Base-by-base conservation (phyloP, 2,888 invertebrate genomes). In the Flexamia atlantica region DNA sequence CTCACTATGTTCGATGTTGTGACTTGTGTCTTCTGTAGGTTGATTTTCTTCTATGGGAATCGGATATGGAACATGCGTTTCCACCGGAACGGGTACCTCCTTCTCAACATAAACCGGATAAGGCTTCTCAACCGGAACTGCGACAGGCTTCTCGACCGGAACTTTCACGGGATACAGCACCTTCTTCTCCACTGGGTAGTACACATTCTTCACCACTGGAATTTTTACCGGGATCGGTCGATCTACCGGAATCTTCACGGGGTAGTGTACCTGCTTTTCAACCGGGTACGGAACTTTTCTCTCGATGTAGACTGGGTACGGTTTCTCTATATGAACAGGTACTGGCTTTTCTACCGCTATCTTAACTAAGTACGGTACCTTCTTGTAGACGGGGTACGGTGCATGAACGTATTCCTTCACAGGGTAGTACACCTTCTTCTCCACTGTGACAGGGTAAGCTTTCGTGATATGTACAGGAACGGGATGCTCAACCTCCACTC, bases 81-180 rank as follows among this genome's bases (percentile, higher is more conserved):
- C 64, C 5, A 64, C 25, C 5, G 30, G 30, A 14, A 64, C 64
- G 14, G 64, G 64, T 2, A 64, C 30, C 30, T 64, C 28, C 28
- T 64, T 64, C 20, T 64, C 64, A 28, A 64, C 64, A 17, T 64
- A 64, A 64, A 64, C 64, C 20, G 64, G 64, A 64, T 64, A 64
- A 2, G 64, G 64, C 14, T 64, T 64, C 30, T 64, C 64, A 28
- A 64, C 28, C 1, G 64, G 64, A 1, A 64, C 64, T 64, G 64
- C 64, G 30, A 64, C 64, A 4, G 64, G 64, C 14, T 64, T 64
- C 30, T 64, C 64, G 2, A 28, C 28, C 14, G 64, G 64, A 64
- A 64, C 64, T 64, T 28, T 4, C 7, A 64, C 64, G 1, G 64
- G 64, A 14, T 64, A 64, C 28, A 30, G 2, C 28, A 64, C 64